Evolutionary conservation across 2,113 vertebrate genomes (phyloP).

Genomic region (Budorcas taxicolor): DNA sequence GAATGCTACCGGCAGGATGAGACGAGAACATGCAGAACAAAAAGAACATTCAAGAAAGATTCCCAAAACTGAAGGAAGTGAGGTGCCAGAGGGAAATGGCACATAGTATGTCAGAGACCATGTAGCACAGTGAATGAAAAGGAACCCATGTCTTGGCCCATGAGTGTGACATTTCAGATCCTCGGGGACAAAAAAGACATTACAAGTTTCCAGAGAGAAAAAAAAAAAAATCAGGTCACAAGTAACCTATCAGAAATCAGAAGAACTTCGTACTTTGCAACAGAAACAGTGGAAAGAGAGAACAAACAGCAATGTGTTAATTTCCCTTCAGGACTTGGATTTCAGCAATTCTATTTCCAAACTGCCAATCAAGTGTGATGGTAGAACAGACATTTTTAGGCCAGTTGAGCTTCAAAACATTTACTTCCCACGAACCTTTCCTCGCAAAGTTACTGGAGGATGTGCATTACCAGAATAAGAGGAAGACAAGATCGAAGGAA

Average conservation of each 20-base stretch:
- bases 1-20: neutral
- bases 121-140: neutral
- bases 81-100: neutral
- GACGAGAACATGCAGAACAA: neutral
- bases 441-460: neutral
- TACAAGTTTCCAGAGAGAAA: neutral
- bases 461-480: neutral
- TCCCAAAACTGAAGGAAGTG: neutral
- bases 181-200: neutral
- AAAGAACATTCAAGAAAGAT: constrained; percentile 1
- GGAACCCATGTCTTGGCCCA: neutral
- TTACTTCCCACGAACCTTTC: neutral
- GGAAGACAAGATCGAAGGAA: neutral
- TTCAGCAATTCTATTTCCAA: neutral
- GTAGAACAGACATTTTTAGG: neutral
- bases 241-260: neutral
- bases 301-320: neutral
- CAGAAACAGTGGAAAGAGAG: neutral
- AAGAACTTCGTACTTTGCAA: neutral
- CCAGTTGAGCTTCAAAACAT: neutral
- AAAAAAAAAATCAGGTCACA: neutral
- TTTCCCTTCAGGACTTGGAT: constrained; percentile 12
- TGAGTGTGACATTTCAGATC: neutral
- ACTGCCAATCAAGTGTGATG: neutral
- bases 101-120: neutral